Conservation (phyloP, 2,797 vertebrate genomes). For the Gymnocypris eckloni region DNA sequence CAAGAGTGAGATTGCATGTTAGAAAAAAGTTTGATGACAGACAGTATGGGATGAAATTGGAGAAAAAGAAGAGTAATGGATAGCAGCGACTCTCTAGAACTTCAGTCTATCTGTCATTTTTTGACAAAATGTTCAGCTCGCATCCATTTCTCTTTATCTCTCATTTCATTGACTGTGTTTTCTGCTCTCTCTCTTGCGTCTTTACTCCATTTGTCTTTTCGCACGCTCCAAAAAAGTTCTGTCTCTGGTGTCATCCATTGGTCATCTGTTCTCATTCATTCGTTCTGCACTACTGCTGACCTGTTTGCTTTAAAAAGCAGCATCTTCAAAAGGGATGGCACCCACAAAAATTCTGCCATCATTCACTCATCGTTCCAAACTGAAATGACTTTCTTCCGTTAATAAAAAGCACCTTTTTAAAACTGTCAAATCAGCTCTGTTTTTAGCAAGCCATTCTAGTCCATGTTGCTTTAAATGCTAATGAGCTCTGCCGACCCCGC, state of each 20-base stretch:
- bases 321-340: neutral
- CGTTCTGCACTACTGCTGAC: neutral
- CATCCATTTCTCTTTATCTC: conserved; percentile 51
- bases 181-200: conserved; percentile 5
- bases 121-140: conserved; percentile 34
- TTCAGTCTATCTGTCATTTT: conserved; percentile 34
- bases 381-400: no score
- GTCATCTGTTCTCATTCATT: conserved; percentile 25
- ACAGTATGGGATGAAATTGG: conserved; percentile 32
- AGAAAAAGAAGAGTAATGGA: conserved; percentile 34
- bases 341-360: neutral
- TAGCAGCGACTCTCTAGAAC: conserved; percentile 17
- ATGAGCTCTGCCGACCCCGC: no score
- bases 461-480: no score
- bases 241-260: conserved; percentile 21
- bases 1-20: neutral
- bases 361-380: neutral
- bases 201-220: conserved; percentile 29
- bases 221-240: conserved; percentile 23
- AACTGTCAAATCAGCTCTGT: no score
- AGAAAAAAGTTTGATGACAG: conserved; percentile 27
- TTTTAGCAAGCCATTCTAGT: no score
- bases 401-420: no score
- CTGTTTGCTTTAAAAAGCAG: neutral
- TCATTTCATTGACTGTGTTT: conserved; percentile 34